phyloP scores from a whole-genome alignment of 2,888 invertebrate genomes.

The Punctoribates punctum region DNA sequence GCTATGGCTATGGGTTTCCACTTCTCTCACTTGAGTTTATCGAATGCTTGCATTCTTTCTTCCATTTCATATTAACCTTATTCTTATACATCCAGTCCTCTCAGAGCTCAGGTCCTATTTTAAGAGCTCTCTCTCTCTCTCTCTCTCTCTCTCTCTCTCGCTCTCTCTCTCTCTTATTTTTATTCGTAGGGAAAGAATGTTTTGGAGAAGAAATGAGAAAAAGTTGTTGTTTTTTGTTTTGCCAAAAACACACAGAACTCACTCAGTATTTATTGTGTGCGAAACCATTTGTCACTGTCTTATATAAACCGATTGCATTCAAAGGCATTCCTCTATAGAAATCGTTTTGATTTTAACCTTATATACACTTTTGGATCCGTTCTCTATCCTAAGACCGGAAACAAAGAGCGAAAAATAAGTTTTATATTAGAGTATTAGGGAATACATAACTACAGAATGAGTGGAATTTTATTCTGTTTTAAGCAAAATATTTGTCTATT shows the following conservation, averaged over 20 bases:
- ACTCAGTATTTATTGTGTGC: neutral
- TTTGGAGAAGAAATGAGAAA: neutral
- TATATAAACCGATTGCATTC: neutral
- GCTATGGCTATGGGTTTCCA: too few relatives aligned
- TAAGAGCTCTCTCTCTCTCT: neutral
- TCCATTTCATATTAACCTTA: neutral
- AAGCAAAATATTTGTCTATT: too few relatives aligned
- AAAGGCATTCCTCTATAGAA: too few relatives aligned
- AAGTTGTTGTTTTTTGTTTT: neutral
- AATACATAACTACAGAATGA: too few relatives aligned
- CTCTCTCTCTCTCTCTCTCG: neutral
- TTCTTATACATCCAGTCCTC: neutral
- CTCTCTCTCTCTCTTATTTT: neutral
- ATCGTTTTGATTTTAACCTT: too few relatives aligned
- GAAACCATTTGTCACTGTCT: conserved; percentile 24
- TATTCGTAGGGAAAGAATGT: neutral
- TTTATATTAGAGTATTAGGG: too few relatives aligned
- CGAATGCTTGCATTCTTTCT: too few relatives aligned
- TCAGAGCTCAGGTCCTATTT: neutral
- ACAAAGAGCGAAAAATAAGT: too few relatives aligned
- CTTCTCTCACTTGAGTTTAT: too few relatives aligned
- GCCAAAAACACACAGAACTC: neutral
- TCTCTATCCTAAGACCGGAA: too few relatives aligned
- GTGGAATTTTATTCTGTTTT: too few relatives aligned
- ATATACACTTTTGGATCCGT: too few relatives aligned